A percentile compares a stretch with the other conserved stretches of the same genome.
Conservation (phyloP, 2,113 vertebrate species). For the Myocastor coypus region DNA sequence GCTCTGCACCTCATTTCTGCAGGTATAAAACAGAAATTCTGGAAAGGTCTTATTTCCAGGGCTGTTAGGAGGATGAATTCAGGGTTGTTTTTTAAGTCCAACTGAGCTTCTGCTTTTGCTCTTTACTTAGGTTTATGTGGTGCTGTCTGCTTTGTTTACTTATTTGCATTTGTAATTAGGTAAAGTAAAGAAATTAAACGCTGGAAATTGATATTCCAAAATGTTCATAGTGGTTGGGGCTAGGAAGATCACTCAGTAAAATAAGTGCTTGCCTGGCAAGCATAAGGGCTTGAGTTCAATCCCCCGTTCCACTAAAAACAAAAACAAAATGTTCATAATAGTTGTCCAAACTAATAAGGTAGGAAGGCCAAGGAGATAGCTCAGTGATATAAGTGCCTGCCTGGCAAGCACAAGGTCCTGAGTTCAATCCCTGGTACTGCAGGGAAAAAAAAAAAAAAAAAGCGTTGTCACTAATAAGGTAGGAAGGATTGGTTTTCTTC, state of each 20-base stretch:
- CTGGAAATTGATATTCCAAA: conserved; percentile 20
- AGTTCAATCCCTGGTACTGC: too few species aligned
- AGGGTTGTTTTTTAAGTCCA: neutral
- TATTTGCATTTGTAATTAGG: neutral
- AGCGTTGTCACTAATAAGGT: neutral
- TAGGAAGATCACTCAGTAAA: too few species aligned
- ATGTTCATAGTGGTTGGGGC: neutral
- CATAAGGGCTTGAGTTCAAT: too few species aligned
- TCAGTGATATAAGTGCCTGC: too few species aligned
- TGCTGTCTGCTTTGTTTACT: neutral
- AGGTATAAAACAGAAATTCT: neutral
- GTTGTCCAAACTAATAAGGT: neutral
- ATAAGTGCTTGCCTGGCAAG: too few species aligned
- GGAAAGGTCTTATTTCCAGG: neutral
- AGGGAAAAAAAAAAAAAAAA: too few species aligned
- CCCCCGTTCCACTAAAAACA: too few species aligned
- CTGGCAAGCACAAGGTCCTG: too few species aligned
- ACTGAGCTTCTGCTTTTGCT: neutral
- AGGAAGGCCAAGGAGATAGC: too few species aligned
- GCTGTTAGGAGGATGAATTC: neutral
- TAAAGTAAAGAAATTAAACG: neutral
- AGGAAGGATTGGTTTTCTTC: neutral
- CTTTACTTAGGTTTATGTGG: neutral
- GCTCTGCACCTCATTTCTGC: neutral
- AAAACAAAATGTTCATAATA: too few species aligned